phyloP scores from a whole-genome alignment of 35 echinoderm and acorn worm genomes.

The Apostichopus parvimensis region DNA sequence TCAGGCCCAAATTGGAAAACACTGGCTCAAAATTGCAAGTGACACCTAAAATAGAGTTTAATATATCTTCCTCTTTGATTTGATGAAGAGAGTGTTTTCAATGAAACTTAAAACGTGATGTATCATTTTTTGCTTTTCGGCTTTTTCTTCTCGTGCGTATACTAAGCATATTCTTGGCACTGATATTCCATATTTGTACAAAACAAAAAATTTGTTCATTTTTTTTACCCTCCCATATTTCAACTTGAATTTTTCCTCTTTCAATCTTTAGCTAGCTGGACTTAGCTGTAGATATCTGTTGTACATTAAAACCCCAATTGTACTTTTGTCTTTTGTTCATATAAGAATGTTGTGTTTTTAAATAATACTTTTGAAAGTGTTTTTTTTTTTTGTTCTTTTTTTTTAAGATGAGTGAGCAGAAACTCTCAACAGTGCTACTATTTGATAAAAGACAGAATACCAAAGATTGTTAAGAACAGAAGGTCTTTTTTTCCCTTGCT shows the following conservation, averaged over 20 bases:
- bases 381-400: neutral
- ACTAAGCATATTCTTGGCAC: neutral
- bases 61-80: neutral
- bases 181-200: neutral
- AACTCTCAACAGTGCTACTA: neutral
- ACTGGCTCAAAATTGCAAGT: neutral
- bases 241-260: neutral
- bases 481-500: neutral
- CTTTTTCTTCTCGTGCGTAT: neutral
- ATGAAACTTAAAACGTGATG: neutral
- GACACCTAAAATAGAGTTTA: neutral
- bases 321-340: neutral
- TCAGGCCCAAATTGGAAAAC: neutral
- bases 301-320: neutral
- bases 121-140: neutral
- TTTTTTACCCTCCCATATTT: neutral
- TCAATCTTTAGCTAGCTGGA: slow-evolving; percentile 23
- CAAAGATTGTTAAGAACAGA: neutral
- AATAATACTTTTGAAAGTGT: neutral
- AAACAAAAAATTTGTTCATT: neutral
- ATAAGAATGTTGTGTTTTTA: neutral
- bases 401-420: neutral
- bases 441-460: neutral
- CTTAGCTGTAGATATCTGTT: neutral
- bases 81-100: neutral